These are phyloP conservation scores for Halcyon chelicuti DNA, from an alignment of 2,797 vertebrate species.

Conservation along the genomic window DNA sequence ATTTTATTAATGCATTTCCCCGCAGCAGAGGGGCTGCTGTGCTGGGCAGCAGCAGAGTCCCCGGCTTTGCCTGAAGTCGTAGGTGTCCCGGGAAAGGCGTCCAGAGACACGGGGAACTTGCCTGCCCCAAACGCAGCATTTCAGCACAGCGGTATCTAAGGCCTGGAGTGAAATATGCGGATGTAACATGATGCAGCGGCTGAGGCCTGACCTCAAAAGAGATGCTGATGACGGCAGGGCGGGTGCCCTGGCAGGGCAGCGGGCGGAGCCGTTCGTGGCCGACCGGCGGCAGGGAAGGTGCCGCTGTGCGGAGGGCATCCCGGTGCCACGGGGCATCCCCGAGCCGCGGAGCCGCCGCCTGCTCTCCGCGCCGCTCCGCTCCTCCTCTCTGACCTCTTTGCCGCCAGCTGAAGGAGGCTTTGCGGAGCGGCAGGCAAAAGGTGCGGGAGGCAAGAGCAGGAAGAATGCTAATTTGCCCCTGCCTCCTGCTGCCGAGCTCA, in stretches of 20 bases:
- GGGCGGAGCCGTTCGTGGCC: neutral
- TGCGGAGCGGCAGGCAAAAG: neutral
- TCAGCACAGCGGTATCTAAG: neutral
- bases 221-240: neutral
- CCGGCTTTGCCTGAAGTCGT: neutral
- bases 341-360: fast-evolving
- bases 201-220: neutral
- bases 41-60: neutral
- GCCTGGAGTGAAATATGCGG: neutral
- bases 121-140: neutral
- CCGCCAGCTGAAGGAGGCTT: neutral
- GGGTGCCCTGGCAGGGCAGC: neutral
- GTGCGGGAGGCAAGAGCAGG: neutral
- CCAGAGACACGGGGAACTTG: neutral
- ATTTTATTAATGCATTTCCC: neutral
- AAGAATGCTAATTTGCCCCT: neutral
- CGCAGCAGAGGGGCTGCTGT: neutral
- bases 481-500: neutral
- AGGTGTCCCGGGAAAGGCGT: neutral
- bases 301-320: fast-evolving
- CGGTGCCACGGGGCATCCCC: fast-evolving
- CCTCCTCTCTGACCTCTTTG: neutral
- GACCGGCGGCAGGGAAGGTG: neutral
- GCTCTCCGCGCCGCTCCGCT: neutral
- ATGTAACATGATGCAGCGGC: fast-evolving